Evolutionary conservation across 1,140 invertebrate genomes (phyloP), one percentile per base, ranked within the genome.

Genomic region (Telenomus remus): DNA sequence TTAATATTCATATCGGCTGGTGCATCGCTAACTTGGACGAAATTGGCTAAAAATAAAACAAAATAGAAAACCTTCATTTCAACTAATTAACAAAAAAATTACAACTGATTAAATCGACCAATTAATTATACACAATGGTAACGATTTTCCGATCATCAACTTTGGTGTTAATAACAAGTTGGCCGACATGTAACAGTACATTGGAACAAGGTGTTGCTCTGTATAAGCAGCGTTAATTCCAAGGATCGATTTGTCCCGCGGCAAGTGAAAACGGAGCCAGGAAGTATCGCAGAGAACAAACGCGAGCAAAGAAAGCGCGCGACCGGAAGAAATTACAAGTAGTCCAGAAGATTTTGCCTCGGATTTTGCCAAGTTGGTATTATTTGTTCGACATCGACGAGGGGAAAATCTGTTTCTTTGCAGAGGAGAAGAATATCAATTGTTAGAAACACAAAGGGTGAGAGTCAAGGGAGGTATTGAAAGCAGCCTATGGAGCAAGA

Each of bases 351-450:
- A 85, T 86, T 86, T 85, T 27, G 19, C 19, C 81, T 80, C 73
- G 72, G 81, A 84, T 85, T 85, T 84, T 79, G 61, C 79, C 61
- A 51, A 60, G 55, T 71, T 78, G 57, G 80, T 84, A 84, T 87
- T 88, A 85, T 88, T 88, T 86, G 86, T 86, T 85, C 85, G 84
- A 86, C 84, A 86, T 85, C 80, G 71, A 79, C 77, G 80, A 81
- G 80, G 82, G 81, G 78, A 80, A 85, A 85, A 85, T 87, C 86
- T 86, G 84, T 87, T 87, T 88, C 86, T 88, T 87, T 88, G 76
- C 84, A 83, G 80, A 87, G n/a, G 79, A 72, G 84, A 87, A 89
- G 86, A 89, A 88, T 88, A 88, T 88, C 87, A 88, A 88, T 88
- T 88, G 86, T 88, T 88, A 82, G 84, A 85, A 87, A 86, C 83